Base-by-base conservation (phyloP, 30 jellyfish, hydroid and myxozoan genomes). In the Clytia hemisphaerica region DNA sequence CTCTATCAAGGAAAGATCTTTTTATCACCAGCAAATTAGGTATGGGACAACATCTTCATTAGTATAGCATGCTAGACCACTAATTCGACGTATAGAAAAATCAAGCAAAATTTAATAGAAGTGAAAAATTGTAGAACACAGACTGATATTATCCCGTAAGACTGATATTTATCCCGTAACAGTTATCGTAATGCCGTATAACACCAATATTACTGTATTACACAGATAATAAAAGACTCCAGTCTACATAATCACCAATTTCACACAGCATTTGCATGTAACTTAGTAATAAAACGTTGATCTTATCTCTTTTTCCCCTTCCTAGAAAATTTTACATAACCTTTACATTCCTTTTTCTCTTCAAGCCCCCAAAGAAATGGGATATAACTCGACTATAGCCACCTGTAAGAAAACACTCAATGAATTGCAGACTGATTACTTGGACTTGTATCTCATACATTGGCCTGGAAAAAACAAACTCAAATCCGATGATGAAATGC, bases 401-500 rank as follows among this genome's bases (percentile, higher is more conserved):
- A 58, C 85, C 0, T 40, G 72, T 58, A 42, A n/a, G 32, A 46
- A 67, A 61, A 58, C 94, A 4, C 69, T 86, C 12, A 24, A 27
- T 27, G 73, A 62, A 12, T 62, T 86, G 14, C 54, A 61, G 14
- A 37, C 91, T 18, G 72, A 63, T 3, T 79, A 78, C 48, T 27
- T 86, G 15, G 96, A 86, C 38, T 57, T 79, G 22, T 86, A 71
- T 49, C 68, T 86, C 42, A 86, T 86, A 14, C 96, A 86, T 72
- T 86, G 96, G 96, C 96, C 96, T 2, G 96, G 92, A 34, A 79
- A 76, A 61, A 58, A 92, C 33, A 86, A 86, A 51, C 72, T 78
- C 35, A 51, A 58, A 49, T 65, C 75, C 18, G 80, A 58, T n/a
- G 92, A 79, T 67, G 50, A 46, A 15, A 61, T 31, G 34, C 93